phyloP scores from a whole-genome alignment of 2,797 vertebrate genomes.

The Pangasius larnaudii region DNA sequence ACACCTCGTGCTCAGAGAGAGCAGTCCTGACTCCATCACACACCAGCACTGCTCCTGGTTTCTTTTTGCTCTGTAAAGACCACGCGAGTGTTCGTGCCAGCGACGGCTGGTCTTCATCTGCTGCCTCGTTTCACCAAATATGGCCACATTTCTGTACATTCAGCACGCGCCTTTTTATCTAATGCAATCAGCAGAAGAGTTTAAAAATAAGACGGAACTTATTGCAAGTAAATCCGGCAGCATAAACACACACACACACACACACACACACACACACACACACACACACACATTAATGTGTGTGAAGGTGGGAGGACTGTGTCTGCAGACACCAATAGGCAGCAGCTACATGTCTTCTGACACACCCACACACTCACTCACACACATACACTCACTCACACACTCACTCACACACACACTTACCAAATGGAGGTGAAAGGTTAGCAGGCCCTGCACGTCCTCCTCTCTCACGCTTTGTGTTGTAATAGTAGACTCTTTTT shows the following conservation, averaged over 20 bases:
- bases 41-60: neutral
- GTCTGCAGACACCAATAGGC: slow-evolving; percentile 56
- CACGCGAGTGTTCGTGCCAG: neutral
- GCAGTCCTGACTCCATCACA: neutral
- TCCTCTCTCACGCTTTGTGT: slow-evolving; percentile 34
- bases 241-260: slow-evolving; percentile 9
- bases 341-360: slow-evolving; percentile 31
- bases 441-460: slow-evolving; percentile 59
- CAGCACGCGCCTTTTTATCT: neutral
- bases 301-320: slow-evolving; percentile 36
- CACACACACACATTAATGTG: slow-evolving; percentile 15
- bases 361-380: slow-evolving; percentile 12
- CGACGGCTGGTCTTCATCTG: neutral
- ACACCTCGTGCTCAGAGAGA: neutral
- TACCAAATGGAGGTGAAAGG: slow-evolving; percentile 74
- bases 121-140: slow-evolving; percentile 1
- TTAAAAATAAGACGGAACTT: neutral
- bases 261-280: slow-evolving; percentile 13
- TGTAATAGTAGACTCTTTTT: slow-evolving; percentile 48
- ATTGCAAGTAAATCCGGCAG: neutral
- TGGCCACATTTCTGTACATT: neutral
- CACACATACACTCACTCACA: slow-evolving; percentile 31
- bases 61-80: neutral
- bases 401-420: slow-evolving; percentile 74
- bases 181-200: too few species aligned